Evolutionary conservation across 2,797 vertebrate species (phyloP), one percentile per base, ranked within the genome.

Genomic region (Sardinella longiceps): DNA sequence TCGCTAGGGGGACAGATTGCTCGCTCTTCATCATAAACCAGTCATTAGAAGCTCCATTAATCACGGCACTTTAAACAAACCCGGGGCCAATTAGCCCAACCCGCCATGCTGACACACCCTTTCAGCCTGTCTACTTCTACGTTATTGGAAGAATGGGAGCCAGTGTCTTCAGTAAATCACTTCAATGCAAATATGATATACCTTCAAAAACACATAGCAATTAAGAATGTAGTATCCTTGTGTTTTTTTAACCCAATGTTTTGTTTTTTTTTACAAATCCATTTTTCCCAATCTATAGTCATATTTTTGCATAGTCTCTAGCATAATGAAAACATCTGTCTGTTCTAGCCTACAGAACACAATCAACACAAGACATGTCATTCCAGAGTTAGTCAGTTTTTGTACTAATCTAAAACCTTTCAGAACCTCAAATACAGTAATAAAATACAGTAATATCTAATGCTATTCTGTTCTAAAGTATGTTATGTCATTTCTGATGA

Each of bases 31-130:
- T 91, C 88, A 89, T 90, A 88, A 88, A 87, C 84, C 88, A 84
- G 85, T 87, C 88, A 90, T 91, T 89, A 91, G 87, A 85, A 91
- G 89, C 89, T 87, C 85, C 89, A 91, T 91, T 91, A 91, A 91
- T 92, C 89, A 92, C 85, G 50, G 87, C 87, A 86, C 87, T 82
- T 92, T 91, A 88, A 90, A 90, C 89, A 89, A 90, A 88, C 87
- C 84, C 89, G 87, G 86, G 88, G 90, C 90, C 90, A 91, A 91
- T 92, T 91, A 91, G 90, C 84, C 85, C 86, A 83, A 84, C 48
- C 86, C 80, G 84, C 85, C 37, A 77, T 63, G 51, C 63, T 23
- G 15, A 74, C 63, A 70, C 48, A 23, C 84, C 84, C 85, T 70
- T 37, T 70, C 83, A 84, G 86, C 87, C 82, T 83, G 84, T 88